These are phyloP conservation scores for Criorhina ranunculi DNA, from an alignment of 2,888 invertebrate species.

Conservation along the genomic window DNA sequence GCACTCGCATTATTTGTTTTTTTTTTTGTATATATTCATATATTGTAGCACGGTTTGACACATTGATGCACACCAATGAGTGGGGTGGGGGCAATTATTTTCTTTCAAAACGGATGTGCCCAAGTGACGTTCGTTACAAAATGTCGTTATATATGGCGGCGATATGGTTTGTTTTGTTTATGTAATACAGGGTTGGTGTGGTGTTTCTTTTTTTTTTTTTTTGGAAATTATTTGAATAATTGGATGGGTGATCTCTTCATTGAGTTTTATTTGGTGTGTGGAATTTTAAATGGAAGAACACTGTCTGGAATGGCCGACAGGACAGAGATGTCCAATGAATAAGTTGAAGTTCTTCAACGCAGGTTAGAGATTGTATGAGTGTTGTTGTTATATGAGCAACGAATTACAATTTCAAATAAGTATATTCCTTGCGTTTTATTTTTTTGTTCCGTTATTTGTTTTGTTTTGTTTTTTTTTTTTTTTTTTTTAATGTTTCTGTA, in stretches of 20 bases:
- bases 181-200: conserved; percentile 15
- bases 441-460: too few relatives aligned
- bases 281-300: conserved; percentile 52
- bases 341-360: conserved; percentile 23
- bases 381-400: background rate
- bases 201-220: conserved; percentile 10
- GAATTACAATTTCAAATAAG: conserved; percentile 41
- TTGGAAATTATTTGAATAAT: conserved; percentile 25
- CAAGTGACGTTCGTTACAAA: conserved; percentile 24
- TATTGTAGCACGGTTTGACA: conserved; percentile 14
- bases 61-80: conserved; percentile 24
- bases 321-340: conserved; percentile 27
- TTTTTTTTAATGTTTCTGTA: conserved; percentile 16
- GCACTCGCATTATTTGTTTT: background rate
- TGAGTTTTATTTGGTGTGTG: conserved; percentile 26
- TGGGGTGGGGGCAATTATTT: conserved; percentile 27
- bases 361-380: conserved; percentile 33
- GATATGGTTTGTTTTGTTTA: conserved; percentile 6
- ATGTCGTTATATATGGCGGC: conserved; percentile 1
- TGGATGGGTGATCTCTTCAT: conserved; percentile 12
- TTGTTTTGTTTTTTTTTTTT: too few relatives aligned
- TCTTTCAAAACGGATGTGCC: conserved; percentile 46
- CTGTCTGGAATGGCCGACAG: conserved; percentile 50
- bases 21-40: conserved; percentile 8
- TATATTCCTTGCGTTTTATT: too few relatives aligned